Evolutionary conservation across 23 tunicate species (phyloP).

Genomic region (Trididemnum nubilum): DNA sequence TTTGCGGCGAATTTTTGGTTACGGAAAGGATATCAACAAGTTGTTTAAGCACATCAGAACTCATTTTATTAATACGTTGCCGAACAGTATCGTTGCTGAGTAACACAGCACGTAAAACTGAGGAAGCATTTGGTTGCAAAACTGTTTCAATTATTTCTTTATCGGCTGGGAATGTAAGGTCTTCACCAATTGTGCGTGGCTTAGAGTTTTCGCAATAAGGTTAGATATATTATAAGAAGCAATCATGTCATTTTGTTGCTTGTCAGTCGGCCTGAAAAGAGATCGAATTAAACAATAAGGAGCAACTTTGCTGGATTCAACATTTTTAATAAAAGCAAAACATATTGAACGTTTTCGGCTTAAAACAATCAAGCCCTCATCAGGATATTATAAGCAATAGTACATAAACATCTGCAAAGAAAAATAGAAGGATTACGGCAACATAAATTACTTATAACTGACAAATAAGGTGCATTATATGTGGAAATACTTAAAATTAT

Average conservation of each 20-base stretch:
- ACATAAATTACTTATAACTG: too few relatives aligned
- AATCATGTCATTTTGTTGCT: slow-evolving; percentile 44
- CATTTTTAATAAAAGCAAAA: too few relatives aligned
- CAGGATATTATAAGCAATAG: too few relatives aligned
- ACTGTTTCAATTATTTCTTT: slow-evolving; percentile 53
- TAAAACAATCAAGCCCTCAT: too few relatives aligned
- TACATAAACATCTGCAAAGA: too few relatives aligned
- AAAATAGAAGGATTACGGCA: too few relatives aligned
- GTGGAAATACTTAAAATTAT: too few relatives aligned
- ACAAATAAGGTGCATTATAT: too few relatives aligned
- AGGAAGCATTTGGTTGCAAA: slow-evolving; percentile 41
- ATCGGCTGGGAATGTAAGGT: slow-evolving; percentile 38
- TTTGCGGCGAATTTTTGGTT: slow-evolving; percentile 19
- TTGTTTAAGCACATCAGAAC: slow-evolving; percentile 25
- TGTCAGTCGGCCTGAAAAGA: slow-evolving; percentile 38
- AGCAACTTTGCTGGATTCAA: too few relatives aligned
- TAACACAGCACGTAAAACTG: slow-evolving; percentile 28
- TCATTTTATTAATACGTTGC: slow-evolving; percentile 31
- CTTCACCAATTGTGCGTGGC: slow-evolving; percentile 53
- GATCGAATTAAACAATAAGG: too few relatives aligned
- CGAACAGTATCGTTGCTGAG: slow-evolving; percentile 30
- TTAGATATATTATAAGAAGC: slow-evolving; percentile 51
- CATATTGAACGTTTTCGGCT: too few relatives aligned
- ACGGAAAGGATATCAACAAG: slow-evolving; percentile 30
- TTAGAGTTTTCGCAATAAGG: slow-evolving; percentile 51